These are phyloP conservation scores for Pelochelys cantorii DNA, from an alignment of 2,797 vertebrate genomes.

Conservation along the genomic window DNA sequence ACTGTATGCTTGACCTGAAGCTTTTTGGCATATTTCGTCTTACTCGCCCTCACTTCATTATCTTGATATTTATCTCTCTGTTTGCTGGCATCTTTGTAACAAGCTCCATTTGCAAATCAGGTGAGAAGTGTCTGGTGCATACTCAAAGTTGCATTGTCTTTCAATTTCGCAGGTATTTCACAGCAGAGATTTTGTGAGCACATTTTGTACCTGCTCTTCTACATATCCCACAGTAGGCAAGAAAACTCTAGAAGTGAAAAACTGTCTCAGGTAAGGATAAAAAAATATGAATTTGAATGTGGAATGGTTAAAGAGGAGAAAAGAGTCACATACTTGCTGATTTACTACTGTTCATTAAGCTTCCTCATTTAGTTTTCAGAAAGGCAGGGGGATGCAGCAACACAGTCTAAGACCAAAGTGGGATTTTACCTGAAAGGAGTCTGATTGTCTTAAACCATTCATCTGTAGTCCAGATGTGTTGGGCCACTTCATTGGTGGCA, in stretches of 20 bases:
- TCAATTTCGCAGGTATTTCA: not conserved
- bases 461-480: not conserved
- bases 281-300: not conserved
- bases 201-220: not conserved
- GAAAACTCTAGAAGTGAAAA: not conserved
- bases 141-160: not conserved
- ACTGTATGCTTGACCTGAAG: not conserved
- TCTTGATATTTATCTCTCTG: not conserved
- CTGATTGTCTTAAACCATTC: not conserved
- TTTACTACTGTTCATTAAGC: not conserved
- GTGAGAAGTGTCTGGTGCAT: not conserved
- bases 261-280: fast-evolving
- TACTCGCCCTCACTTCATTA: not conserved
- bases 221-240: not conserved
- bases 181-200: not conserved
- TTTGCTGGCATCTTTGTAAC: not conserved
- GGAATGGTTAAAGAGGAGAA: not conserved
- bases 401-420: too few relatives aligned
- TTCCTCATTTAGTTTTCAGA: not conserved
- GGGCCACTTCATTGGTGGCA: not conserved
- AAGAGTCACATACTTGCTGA: not conserved
- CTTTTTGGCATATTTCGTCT: not conserved
- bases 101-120: not conserved
- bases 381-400: not conserved
- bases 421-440: not conserved